A percentile compares a stretch with the other conserved stretches of the same genome.
phyloP scores from a whole-genome alignment of 2,888 invertebrate species.

The Leptinotarsa peninsularis region DNA sequence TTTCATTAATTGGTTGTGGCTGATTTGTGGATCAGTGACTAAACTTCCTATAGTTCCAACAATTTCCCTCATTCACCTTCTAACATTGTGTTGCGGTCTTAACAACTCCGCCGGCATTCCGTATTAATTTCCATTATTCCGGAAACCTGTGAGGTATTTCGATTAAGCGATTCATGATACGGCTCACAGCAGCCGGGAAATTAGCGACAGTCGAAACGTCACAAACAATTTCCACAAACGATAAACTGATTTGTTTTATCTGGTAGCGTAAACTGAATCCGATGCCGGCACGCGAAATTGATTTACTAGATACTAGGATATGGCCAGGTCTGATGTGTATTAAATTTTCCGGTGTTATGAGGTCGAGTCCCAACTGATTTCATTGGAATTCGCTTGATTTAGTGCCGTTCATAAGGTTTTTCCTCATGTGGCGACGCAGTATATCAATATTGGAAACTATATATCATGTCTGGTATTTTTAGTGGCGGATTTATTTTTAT shows the following conservation, averaged over 20 bases:
- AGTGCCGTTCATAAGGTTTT: background rate
- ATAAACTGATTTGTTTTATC: constrained; percentile 38
- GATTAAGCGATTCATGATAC: constrained; percentile 14
- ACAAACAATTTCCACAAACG: constrained; percentile 39
- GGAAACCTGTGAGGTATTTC: constrained; percentile 18
- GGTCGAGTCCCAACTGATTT: constrained; percentile 19
- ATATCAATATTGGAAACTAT: constrained; percentile 1
- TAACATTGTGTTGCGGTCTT: background rate
- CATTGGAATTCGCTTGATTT: constrained; percentile 19
- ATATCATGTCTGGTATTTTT: background rate
- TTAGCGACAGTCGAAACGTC: constrained; percentile 36
- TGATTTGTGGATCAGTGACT: too few species aligned
- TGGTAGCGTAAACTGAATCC: constrained; percentile 16
- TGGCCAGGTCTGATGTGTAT: constrained; percentile 13
- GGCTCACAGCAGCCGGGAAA: constrained; percentile 26
- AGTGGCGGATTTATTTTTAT: too few species aligned
- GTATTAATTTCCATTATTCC: constrained; percentile 17
- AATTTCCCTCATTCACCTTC: background rate
- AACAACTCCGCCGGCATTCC: background rate
- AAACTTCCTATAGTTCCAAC: too few species aligned
- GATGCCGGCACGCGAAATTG: constrained; percentile 20
- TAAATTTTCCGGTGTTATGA: constrained; percentile 23
- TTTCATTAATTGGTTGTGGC: too few species aligned
- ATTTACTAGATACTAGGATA: constrained; percentile 22
- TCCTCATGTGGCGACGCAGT: constrained; percentile 1